Evolutionary conservation across 2,888 invertebrate species (phyloP).

Genomic region (Mesochorus sp.): DNA sequence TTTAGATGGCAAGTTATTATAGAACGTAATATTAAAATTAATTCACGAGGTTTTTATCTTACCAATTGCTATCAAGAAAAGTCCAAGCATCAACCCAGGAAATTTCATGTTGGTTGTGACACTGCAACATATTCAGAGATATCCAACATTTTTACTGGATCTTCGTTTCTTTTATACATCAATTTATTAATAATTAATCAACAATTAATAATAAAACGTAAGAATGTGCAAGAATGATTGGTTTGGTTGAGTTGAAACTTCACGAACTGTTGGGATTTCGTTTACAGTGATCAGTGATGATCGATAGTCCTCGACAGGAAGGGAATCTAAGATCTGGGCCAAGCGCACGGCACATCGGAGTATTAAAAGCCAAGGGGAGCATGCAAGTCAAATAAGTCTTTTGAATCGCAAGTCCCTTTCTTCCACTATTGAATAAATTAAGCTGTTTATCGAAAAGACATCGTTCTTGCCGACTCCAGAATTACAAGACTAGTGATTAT

Average conservation of each 20-base stretch:
- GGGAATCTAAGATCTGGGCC: constrained; percentile 19
- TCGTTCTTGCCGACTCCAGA: constrained; percentile 22
- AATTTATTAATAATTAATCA: background rate
- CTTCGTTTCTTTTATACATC: background rate
- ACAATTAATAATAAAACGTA: background rate
- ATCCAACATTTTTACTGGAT: background rate
- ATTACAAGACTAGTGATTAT: background rate
- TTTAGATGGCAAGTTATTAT: too few species aligned
- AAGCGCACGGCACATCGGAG: constrained; percentile 61
- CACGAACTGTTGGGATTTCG: too few species aligned
- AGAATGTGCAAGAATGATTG: background rate
- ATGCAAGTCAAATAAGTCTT: constrained; percentile 56
- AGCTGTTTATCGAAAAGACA: background rate
- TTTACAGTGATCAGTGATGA: constrained; percentile 16
- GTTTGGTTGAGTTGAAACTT: too few species aligned
- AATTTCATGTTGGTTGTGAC: constrained; percentile 37
- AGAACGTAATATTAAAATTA: too few species aligned
- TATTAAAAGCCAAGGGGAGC: constrained; percentile 57
- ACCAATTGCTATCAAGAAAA: constrained; percentile 55
- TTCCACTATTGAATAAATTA: background rate
- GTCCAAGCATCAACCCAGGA: constrained; percentile 29
- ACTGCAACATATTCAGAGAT: constrained; percentile 45
- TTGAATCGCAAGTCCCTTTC: constrained; percentile 18
- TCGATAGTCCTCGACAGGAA: constrained; percentile 38
- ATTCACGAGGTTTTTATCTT: too few species aligned